phyloP scores from a whole-genome alignment of 2,113 vertebrate species.

The Notechis scutatus region DNA sequence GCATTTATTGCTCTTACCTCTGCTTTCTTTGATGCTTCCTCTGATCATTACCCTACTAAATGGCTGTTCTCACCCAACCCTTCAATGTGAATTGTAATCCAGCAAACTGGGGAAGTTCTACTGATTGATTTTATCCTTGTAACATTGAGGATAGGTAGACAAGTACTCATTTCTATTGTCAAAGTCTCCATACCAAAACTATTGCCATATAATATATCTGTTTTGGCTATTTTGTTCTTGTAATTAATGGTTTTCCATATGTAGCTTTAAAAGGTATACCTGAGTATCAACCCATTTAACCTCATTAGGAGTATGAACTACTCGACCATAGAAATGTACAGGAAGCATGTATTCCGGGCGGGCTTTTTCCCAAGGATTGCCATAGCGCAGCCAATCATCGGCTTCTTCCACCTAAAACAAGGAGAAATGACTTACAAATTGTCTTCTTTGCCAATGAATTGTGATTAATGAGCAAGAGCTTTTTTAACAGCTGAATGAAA shows the following conservation, averaged over 20 bases:
- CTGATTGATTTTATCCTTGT: neutral
- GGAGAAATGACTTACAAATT: accelerated
- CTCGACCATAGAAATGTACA: conserved; percentile 80
- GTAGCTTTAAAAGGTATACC: conserved; percentile 55
- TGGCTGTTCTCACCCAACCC: neutral
- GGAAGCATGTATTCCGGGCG: conserved; percentile 86
- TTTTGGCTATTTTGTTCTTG: neutral
- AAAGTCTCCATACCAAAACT: neutral
- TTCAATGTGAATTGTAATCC: neutral
- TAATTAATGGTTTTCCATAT: neutral
- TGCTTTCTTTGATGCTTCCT: neutral
- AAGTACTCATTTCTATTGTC: neutral
- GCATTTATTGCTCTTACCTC: neutral
- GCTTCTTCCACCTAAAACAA: conserved; percentile 81
- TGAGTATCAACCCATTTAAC: conserved; percentile 82
- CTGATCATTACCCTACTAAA: neutral
- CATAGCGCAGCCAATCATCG: conserved; percentile 86
- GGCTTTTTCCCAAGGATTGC: conserved; percentile 89
- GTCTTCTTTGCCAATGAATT: neutral
- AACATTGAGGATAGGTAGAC: neutral
- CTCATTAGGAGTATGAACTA: conserved; percentile 67
- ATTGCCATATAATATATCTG: neutral
- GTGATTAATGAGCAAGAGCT: neutral
- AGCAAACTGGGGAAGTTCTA: neutral
- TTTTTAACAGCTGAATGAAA: neutral